Evolutionary conservation across 2,113 vertebrate genomes (phyloP).

Genomic region (Odontesthes bonariensis): DNA sequence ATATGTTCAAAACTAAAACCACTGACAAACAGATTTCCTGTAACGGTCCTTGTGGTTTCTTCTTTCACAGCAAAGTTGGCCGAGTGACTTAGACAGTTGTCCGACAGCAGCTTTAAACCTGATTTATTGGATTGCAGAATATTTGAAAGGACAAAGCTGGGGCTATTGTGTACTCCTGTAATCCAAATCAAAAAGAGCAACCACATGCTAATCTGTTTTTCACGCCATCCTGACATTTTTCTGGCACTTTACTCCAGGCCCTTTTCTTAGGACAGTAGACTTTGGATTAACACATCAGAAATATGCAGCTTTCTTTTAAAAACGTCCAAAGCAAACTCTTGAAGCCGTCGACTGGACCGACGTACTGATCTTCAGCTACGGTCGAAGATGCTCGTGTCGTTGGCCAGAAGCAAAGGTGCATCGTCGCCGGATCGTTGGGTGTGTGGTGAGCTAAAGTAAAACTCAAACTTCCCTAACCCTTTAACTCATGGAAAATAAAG

Average conservation of each 20-base stretch:
- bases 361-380: not conserved
- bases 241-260: not conserved
- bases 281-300: constrained; percentile 7
- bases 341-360: not conserved
- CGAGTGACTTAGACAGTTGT: not conserved
- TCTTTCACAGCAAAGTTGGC: not conserved
- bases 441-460: no score
- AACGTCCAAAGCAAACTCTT: not conserved
- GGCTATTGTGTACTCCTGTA: not conserved
- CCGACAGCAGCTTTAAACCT: not conserved
- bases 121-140: not conserved
- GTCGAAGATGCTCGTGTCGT: no score
- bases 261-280: not conserved
- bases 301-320: constrained; percentile 2
- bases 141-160: constrained; percentile 10
- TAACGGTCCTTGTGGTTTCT: constrained; percentile 1
- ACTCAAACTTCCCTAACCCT: no score
- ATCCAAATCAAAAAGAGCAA: not conserved
- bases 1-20: no score
- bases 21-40: not conserved
- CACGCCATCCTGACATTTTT: not conserved
- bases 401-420: no score
- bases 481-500: no score
- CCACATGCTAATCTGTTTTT: not conserved
- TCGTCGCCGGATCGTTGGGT: no score